These are phyloP conservation scores for Plemyria rubiginata DNA, from an alignment of 2,888 invertebrate genomes.

Conservation along the genomic window DNA sequence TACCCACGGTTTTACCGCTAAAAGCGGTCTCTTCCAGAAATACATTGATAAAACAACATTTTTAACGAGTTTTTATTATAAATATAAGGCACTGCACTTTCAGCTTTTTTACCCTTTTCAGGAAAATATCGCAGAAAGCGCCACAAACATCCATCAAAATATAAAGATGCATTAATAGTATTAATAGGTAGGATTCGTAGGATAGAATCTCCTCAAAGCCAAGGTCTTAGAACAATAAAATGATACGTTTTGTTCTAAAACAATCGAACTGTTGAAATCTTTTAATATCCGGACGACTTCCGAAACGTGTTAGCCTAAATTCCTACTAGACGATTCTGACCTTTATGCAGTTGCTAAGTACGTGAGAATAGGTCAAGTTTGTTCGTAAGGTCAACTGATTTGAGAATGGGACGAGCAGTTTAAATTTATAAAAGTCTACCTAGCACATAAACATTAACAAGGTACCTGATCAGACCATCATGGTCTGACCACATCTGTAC, in stretches of 20 bases:
- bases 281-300: constrained; percentile 39
- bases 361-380: constrained; percentile 21
- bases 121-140: no score
- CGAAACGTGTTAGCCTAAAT: constrained; percentile 33
- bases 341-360: constrained; percentile 17
- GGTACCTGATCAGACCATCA: no score
- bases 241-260: constrained; percentile 38
- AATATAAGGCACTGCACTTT: no score
- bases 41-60: no score
- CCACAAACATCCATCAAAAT: no score
- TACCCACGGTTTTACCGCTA: no score
- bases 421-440: background rate
- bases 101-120: no score
- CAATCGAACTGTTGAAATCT: constrained; percentile 37
- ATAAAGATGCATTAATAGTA: background rate
- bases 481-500: no score
- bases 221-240: constrained; percentile 41
- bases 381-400: constrained; percentile 13
- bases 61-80: no score
- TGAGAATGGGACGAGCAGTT: background rate
- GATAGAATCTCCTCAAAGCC: constrained; percentile 33
- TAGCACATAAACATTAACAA: no score
- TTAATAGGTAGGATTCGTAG: constrained; percentile 1
- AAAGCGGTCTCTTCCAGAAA: no score
- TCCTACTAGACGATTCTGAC: constrained; percentile 29